Conservation (phyloP, 1,140 invertebrate genomes). For the Caerostris extrusa region DNA sequence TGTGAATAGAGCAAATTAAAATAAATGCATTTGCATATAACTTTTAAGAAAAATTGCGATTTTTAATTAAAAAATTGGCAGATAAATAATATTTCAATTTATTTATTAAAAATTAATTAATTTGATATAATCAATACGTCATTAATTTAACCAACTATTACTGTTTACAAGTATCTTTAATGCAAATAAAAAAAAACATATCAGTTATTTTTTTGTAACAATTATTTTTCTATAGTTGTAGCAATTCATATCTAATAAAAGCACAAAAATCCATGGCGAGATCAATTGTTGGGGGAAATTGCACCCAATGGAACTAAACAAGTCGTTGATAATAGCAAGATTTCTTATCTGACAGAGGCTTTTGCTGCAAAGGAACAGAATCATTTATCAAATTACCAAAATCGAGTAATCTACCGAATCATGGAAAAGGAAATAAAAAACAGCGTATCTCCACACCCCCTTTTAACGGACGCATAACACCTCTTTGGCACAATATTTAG, state of each 20-base stretch:
- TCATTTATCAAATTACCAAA: conserved; percentile 50
- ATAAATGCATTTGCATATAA: too few relatives aligned
- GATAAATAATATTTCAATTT: too few relatives aligned
- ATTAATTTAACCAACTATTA: too few relatives aligned
- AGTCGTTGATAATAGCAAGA: neutral
- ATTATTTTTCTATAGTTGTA: neutral
- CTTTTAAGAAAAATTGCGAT: too few relatives aligned
- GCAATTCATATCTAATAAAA: conserved; percentile 22
- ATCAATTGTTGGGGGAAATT: conserved; percentile 32
- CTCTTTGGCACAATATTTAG: neutral
- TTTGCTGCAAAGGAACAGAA: neutral
- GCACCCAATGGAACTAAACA: conserved; percentile 2
- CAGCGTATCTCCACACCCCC: neutral
- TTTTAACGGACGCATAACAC: neutral
- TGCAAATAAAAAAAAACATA: neutral
- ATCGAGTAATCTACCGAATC: conserved; percentile 34
- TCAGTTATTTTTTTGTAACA: neutral
- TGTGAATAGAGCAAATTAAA: too few relatives aligned
- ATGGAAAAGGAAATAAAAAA: conserved; percentile 49
- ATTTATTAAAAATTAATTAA: too few relatives aligned
- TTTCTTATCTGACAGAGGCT: too few relatives aligned
- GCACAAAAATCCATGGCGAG: neutral
- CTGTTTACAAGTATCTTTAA: neutral
- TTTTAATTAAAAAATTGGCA: too few relatives aligned
- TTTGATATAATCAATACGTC: too few relatives aligned